Base-by-base conservation (phyloP, 2,888 invertebrate genomes). In the Ophraella communa region DNA sequence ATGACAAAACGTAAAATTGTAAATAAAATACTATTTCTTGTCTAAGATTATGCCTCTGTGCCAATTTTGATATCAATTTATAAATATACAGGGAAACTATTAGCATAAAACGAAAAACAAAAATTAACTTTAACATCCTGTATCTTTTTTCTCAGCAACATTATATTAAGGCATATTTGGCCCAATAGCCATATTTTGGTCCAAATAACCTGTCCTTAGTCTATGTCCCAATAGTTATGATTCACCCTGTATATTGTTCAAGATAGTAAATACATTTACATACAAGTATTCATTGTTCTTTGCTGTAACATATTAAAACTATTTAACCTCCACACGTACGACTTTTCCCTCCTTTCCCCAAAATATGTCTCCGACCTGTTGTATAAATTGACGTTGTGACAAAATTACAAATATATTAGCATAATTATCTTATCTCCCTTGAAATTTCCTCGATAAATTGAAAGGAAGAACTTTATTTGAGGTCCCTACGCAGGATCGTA, bases 381-480 rank as follows among this genome's bases (percentile, higher is more conserved):
- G 23, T 21, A 47, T 51, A 51, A 51, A 23, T 17, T 27, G 27
- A 55, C 23, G 17, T 24, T 56, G 49, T 55, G 20, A 49, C 24
- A 55, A 62, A 62, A 65, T 62, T 53, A 52, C 52, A 30, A 57
- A 45, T 54, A 39, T 24, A 65, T 65, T 65, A 65, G 53, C 65
- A 65, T 65, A 65, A 65, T 65, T 61, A 52, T 49, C 57, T 45
- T 54, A 54, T 61, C 62, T 58, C 39, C 44, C 30, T 45, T 1
- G 18, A 56, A 56, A 56, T 56, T 24, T 56, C 4, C 45, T 56
- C 47, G 20, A 56, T 56, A 57, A 65, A 56, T 56, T 56, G 45
- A 44, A 55, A 55, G 21, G 42, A 24, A 55, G 18, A 18, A 24
- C 35, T 55, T 39, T 42, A 23, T 55, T 42, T 55, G 17, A 24